Base-by-base conservation (phyloP, 2,797 vertebrate genomes). In the Heteromormyrus szaboi region DNA sequence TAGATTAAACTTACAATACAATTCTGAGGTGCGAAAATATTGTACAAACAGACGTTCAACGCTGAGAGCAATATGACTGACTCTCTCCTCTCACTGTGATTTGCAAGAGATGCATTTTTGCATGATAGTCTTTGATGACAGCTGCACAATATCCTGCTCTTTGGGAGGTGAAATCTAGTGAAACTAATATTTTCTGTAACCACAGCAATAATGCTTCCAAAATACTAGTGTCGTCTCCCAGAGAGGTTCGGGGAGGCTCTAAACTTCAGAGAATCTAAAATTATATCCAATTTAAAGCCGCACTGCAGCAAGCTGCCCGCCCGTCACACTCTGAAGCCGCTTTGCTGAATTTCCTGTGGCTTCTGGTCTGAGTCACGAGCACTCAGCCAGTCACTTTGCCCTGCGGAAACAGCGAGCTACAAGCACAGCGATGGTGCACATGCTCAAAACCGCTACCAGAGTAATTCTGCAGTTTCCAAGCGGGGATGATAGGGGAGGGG, bases 331-430 rank as follows among this genome's bases (percentile, higher is more conserved):
- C 14, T 51, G 44, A 22, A 50, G 59, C 29, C 8, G 46, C 54
- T 59, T 12, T 62, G 54, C 53, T 83, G 41, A 88, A 14, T 85
- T 85, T 68, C 88, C 88, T 85, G 88, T 68, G 33, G 51, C 83
- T 29, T n/a, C 48, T 48, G 14, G 14, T 83, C 53, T 41, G 25
- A 56, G 14, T 44, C 68, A 46, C 4, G 19, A 37, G 50, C 11
- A 4, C 37, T 48, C 25, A 29, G 44, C 11, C 9, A 25, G 56
- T 41, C 53, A 85, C 9, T n/a, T 0, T 9, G 54, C 54, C 4
- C 41, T 6, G 11, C 37, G 0, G n/a, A 84, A 81, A 9, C 6
- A 7, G 29, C 2, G 3, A 62, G 29, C n/a, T 81, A 3, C 33
- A 48, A 12, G 12, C 76, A 14, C 22, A 0, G 29, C 6, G 14